A percentile compares a stretch with the other conserved stretches of the same genome.
Evolutionary conservation across 1,140 invertebrate genomes (phyloP).

Genomic region (Meloidogyne hapla): DNA sequence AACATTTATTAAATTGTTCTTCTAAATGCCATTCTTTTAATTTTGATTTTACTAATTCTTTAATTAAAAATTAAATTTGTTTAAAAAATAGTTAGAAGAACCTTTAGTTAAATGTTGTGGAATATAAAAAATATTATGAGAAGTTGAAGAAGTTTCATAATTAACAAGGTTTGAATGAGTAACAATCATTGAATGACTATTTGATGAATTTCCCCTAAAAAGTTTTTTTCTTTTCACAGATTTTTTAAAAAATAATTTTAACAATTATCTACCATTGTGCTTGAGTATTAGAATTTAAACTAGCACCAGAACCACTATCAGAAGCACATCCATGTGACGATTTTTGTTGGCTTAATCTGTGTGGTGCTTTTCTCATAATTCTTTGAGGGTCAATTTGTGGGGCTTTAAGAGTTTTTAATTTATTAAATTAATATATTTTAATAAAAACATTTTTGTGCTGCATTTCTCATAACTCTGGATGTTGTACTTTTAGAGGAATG

Average conservation of each 20-base stretch:
- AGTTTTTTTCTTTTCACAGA: too few species aligned
- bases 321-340: conserved; percentile 12
- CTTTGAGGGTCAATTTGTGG: conserved; percentile 10
- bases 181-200: background rate
- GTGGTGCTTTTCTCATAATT: conserved; percentile 21
- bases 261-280: too few species aligned
- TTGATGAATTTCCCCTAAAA: background rate
- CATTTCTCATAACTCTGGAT: conserved; percentile 18
- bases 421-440: background rate
- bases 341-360: conserved; percentile 17
- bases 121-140: conserved; percentile 9
- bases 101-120: conserved; percentile 14
- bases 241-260: too few species aligned
- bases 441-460: background rate
- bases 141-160: background rate
- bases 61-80: background rate
- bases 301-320: conserved; percentile 2
- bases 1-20: conserved; percentile 22
- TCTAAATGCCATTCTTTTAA: conserved; percentile 14
- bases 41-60: conserved; percentile 15
- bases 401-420: conserved; percentile 13
- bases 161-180: background rate
- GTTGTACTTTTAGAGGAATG: conserved; percentile 9
- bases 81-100: too few species aligned
- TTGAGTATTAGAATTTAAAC: conserved; percentile 5